phyloP scores from a whole-genome alignment of 1,140 invertebrate genomes.

The Drosophila watanabei region DNA sequence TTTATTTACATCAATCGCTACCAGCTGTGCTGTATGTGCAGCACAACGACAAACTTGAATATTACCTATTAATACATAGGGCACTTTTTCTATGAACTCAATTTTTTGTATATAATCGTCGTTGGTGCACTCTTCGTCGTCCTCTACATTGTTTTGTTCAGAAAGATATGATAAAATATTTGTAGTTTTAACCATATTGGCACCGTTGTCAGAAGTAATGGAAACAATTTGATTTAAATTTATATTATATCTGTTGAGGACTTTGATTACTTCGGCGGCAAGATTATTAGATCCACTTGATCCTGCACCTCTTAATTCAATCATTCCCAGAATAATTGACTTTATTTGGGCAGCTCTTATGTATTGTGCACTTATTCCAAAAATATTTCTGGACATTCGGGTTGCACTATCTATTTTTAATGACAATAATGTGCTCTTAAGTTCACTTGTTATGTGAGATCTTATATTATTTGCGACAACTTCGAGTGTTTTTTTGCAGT shows the following conservation, averaged over 20 bases:
- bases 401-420: slow-evolving; percentile 2
- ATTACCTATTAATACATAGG: too few species aligned
- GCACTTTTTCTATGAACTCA: too few species aligned
- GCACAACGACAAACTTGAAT: too few species aligned
- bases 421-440: too few species aligned
- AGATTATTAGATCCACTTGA: slow-evolving; percentile 7
- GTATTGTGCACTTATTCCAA: slow-evolving; percentile 3
- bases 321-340: slow-evolving; percentile 5
- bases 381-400: not conserved
- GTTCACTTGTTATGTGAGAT: not conserved
- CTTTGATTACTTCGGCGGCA: slow-evolving; percentile 8
- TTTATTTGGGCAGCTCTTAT: not conserved
- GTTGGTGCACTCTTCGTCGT: too few species aligned
- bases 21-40: too few species aligned
- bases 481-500: not conserved
- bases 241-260: slow-evolving; percentile 10
- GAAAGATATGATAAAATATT: too few species aligned
- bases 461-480: not conserved
- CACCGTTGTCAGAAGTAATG: slow-evolving; percentile 13
- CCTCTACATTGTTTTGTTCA: too few species aligned
- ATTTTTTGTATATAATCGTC: too few species aligned
- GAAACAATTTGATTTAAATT: slow-evolving; percentile 15
- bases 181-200: not conserved
- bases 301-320: slow-evolving; percentile 2
- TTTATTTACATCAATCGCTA: not conserved